phyloP scores from a whole-genome alignment of 2,797 vertebrate species.

The Protonibea diacanthus region DNA sequence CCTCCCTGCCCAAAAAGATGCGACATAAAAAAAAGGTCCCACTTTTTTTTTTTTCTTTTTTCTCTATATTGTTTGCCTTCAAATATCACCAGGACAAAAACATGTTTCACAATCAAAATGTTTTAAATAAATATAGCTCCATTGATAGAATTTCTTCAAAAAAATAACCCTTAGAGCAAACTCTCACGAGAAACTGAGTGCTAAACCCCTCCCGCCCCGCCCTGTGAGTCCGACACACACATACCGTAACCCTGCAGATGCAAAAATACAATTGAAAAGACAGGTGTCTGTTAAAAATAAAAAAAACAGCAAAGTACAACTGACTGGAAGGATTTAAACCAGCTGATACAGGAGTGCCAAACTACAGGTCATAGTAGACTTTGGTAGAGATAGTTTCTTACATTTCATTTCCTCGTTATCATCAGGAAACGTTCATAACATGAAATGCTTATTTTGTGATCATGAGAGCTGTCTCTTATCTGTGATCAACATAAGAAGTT shows the following conservation, averaged over 20 bases:
- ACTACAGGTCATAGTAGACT: constrained; percentile 43
- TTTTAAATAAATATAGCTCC: constrained; percentile 82
- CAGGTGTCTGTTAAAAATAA: constrained; percentile 8
- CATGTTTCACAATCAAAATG: constrained; percentile 70
- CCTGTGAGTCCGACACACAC: constrained; percentile 15
- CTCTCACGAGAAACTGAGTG: constrained; percentile 40
- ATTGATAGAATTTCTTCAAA: constrained; percentile 67
- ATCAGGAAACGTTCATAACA: neutral
- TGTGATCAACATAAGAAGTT: neutral
- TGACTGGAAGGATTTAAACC: constrained; percentile 53
- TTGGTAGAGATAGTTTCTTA: constrained; percentile 33
- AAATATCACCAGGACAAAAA: constrained; percentile 73
- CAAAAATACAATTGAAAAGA: constrained; percentile 52
- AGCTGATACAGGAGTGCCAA: constrained; percentile 25
- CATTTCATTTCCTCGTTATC: neutral
- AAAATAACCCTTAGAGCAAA: constrained; percentile 53
- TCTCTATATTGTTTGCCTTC: constrained; percentile 59
- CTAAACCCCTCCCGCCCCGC: neutral
- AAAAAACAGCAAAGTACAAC: constrained; percentile 32
- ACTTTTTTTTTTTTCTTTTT: constrained; percentile 40
- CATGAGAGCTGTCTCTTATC: neutral
- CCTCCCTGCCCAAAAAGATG: constrained; percentile 22
- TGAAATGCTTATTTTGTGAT: neutral
- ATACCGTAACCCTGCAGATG: constrained; percentile 52
- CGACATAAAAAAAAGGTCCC: constrained; percentile 62